Conservation (phyloP, 2,797 vertebrate species). For the Silurus aristotelis region DNA sequence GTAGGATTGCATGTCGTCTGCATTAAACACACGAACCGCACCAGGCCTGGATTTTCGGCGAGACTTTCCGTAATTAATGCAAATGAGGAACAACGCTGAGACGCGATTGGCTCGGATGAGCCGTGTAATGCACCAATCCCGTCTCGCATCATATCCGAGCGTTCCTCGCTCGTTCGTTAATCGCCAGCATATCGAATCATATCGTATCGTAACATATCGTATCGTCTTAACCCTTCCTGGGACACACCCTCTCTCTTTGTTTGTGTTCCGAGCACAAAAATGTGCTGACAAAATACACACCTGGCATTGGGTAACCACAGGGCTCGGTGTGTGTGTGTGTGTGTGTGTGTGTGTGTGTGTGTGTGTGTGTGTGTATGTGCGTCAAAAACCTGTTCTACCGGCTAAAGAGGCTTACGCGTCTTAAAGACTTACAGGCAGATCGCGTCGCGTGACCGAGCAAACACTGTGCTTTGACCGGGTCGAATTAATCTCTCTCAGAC, state of each 20-base stretch:
- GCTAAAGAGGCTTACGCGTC: slow-evolving; percentile 48
- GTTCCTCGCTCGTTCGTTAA: background rate
- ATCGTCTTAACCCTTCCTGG: background rate
- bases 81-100: background rate
- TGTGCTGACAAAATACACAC: slow-evolving; percentile 33
- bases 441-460: slow-evolving; percentile 68
- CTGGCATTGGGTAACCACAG: slow-evolving; percentile 43
- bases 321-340: background rate
- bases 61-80: background rate
- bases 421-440: slow-evolving; percentile 48
- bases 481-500: slow-evolving; percentile 62
- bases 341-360: slow-evolving; percentile 5
- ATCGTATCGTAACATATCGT: background rate
- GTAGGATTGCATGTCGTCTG: background rate
- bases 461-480: slow-evolving; percentile 65
- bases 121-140: too few species aligned
- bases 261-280: slow-evolving; percentile 12
- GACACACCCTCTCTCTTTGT: too few species aligned
- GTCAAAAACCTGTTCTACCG: slow-evolving; percentile 34
- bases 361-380: slow-evolving; percentile 28
- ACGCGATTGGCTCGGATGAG: background rate
- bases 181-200: too few species aligned
- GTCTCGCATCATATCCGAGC: too few species aligned
- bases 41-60: background rate
- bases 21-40: background rate